Percentiles rank a stretch among this genome's conserved stretches.
Conservation (phyloP, 2,113 vertebrate genomes). For the Callipepla squamata region DNA sequence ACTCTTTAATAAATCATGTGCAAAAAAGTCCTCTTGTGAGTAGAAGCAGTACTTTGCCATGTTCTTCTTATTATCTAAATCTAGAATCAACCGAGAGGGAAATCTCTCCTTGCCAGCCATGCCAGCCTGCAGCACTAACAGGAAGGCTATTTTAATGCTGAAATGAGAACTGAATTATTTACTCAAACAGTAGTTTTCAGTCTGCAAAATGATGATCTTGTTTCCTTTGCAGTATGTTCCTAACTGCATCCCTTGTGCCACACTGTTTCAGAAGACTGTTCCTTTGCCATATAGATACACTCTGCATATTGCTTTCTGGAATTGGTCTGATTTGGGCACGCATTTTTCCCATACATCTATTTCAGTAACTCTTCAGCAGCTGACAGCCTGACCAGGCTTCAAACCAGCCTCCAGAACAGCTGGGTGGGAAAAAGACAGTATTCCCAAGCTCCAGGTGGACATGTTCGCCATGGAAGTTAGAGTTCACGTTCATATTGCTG, state of each 20-base stretch:
- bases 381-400: background rate
- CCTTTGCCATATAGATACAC: background rate
- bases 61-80: slow-evolving; percentile 23
- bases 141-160: slow-evolving; percentile 59
- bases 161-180: slow-evolving; percentile 38
- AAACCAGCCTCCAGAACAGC: background rate
- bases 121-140: slow-evolving; percentile 47
- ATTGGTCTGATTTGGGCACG: background rate
- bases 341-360: background rate
- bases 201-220: slow-evolving; percentile 17
- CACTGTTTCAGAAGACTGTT: background rate
- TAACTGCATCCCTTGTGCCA: background rate
- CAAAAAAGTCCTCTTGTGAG: slow-evolving; percentile 24
- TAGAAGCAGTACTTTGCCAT: background rate
- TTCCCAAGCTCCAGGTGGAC: background rate
- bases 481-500: background rate
- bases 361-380: slow-evolving; percentile 1
- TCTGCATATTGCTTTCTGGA: background rate
- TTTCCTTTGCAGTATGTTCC: slow-evolving; percentile 14
- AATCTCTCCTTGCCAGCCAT: background rate
- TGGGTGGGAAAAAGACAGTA: background rate
- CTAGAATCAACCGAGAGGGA: slow-evolving; percentile 18
- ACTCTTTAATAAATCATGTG: background rate
- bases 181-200: slow-evolving; percentile 41
- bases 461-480: background rate